phyloP scores from a whole-genome alignment of 2,888 invertebrate genomes.

The Scotopteryx bipunctaria region DNA sequence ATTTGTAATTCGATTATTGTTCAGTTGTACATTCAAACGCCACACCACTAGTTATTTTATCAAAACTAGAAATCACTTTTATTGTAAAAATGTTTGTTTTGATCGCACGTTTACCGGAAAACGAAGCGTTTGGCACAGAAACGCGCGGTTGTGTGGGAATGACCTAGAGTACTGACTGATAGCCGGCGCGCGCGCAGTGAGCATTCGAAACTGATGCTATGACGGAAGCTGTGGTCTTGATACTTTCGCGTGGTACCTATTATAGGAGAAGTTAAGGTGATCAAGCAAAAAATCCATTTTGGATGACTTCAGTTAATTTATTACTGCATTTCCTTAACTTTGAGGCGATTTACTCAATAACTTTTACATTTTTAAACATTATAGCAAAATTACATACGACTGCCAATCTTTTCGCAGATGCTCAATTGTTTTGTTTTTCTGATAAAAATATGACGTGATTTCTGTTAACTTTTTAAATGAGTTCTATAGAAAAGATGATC shows the following conservation, averaged over 20 bases:
- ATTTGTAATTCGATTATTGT: not conserved
- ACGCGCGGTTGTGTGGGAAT: constrained; percentile 52
- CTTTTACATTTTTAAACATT: too few relatives aligned
- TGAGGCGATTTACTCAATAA: too few relatives aligned
- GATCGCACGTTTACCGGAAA: not conserved
- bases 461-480: too few relatives aligned
- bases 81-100: constrained; percentile 4
- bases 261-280: too few relatives aligned
- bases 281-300: too few relatives aligned
- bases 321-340: too few relatives aligned
- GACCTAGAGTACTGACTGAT: constrained; percentile 70
- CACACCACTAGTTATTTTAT: not conserved
- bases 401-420: too few relatives aligned
- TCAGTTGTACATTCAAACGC: not conserved
- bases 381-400: too few relatives aligned
- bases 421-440: too few relatives aligned
- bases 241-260: constrained; percentile 42
- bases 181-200: constrained; percentile 55
- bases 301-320: too few relatives aligned
- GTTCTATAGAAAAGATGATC: too few relatives aligned
- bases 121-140: constrained; percentile 23
- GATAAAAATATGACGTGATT: too few relatives aligned
- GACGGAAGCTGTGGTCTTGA: constrained; percentile 40
- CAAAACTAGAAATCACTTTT: not conserved
- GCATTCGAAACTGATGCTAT: constrained; percentile 55